Base-by-base conservation (phyloP, 2,888 invertebrate species). In the Papilio gigon region DNA sequence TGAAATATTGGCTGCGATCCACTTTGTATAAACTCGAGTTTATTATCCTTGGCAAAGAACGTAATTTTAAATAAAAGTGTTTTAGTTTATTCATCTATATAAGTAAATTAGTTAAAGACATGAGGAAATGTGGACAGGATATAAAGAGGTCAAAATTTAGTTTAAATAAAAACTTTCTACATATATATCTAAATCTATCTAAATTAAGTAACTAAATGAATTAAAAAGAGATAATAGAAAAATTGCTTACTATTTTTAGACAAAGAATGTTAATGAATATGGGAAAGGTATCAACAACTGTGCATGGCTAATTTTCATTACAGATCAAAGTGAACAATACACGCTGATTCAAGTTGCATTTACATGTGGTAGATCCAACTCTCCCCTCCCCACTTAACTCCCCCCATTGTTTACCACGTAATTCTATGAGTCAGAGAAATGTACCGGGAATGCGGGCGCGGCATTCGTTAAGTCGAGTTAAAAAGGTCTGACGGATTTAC, bases 361-460 rank as follows among this genome's bases (percentile, higher is more conserved):
- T 37, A 17, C 58, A 65, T 47, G 33, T 65, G 63, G 56, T 33
- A 12, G 35, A 58, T 42, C 65, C 58, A 30, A 58, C 25, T 25
- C 58, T 22, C 40, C 59, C 35, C n/a, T 50, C 30, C 40, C 59
- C 50, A 37, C 30, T n/a, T 33, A 5, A 3, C 17, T 20, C 58
- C 47, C 56, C 47, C 40, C 33, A 53, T 68, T 64, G 64, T 64
- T 59, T 64, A 64, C 53, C 63, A 63, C 22, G 22, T 63, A 50
- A 58, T 68, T 63, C 65, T 69, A 67, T 72, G 72, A 71, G 60
- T 71, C 70, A 72, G 61, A 65, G 56, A 61, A 65, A 42, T 60
- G 58, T 30, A 27, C 12, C 22, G 62, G 66, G 72, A 70, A 72
- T 72, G 71, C 71, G 71, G 72, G 72, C 62, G 61, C 30, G 68